Percentiles rank a stretch among this genome's conserved stretches.
These are phyloP conservation scores for Lasioglossum pauxillum DNA, from an alignment of 2,888 invertebrate species.

Conservation along the genomic window DNA sequence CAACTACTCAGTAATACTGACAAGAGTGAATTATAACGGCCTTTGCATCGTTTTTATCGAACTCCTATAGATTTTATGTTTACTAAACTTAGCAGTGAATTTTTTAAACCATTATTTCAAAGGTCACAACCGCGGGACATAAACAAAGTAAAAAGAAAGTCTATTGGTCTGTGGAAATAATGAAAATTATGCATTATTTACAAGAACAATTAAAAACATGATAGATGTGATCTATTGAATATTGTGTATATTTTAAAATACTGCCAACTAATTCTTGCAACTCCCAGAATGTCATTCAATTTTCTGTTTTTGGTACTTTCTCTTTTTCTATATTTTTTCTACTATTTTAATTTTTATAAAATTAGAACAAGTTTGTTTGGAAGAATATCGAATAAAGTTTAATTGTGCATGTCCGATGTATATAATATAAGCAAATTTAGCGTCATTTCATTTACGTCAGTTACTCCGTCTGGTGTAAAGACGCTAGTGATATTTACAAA, in stretches of 20 bases:
- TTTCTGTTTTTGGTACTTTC: neutral
- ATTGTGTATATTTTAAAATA: neutral
- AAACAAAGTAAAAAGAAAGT: neutral
- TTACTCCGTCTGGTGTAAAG: slow-evolving; percentile 35
- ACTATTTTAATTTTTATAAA: neutral
- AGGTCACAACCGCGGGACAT: neutral
- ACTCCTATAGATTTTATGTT: neutral
- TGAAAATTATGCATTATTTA: neutral
- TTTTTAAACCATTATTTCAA: neutral
- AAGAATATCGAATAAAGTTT: neutral
- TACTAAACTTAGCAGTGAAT: neutral
- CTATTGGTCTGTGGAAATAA: neutral
- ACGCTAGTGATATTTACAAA: neutral
- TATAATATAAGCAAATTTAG: slow-evolving; percentile 1
- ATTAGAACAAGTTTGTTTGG: neutral
- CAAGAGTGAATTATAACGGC: neutral
- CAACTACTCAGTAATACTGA: neutral
- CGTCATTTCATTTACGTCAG: slow-evolving; percentile 14
- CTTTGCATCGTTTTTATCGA: neutral
- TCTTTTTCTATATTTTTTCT: neutral
- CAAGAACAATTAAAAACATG: too few relatives aligned
- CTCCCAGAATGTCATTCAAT: too few relatives aligned
- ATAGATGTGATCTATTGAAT: neutral
- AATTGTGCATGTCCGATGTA: neutral
- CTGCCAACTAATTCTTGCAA: neutral